Percentiles rank a stretch among this genome's conserved stretches.
These are phyloP conservation scores for Otis tarda DNA, from an alignment of 2,113 vertebrate species.

Conservation along the genomic window DNA sequence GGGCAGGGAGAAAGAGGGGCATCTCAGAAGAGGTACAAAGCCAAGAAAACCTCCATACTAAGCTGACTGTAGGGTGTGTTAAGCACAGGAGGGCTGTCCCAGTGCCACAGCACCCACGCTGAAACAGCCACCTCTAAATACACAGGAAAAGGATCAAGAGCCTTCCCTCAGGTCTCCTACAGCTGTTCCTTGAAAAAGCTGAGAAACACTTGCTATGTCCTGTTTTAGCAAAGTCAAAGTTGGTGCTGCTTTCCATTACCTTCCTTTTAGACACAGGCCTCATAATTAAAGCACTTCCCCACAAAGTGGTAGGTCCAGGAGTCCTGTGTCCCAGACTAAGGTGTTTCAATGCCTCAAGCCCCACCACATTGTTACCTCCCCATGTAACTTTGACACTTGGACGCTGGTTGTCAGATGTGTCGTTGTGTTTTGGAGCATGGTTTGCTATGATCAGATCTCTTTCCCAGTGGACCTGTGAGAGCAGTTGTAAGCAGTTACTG, in stretches of 20 bases:
- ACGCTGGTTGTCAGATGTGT: background rate
- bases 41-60: background rate
- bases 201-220: background rate
- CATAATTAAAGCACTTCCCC: background rate
- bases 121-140: background rate
- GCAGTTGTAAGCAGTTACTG: background rate
- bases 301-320: background rate
- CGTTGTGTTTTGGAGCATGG: background rate
- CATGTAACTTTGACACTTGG: fast-evolving
- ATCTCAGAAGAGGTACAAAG: background rate
- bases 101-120: background rate
- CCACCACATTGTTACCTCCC: fast-evolving
- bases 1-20: background rate
- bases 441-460: background rate
- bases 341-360: background rate
- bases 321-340: background rate
- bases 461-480: background rate
- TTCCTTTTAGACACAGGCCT: background rate
- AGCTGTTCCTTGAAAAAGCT: background rate
- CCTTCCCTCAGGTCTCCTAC: background rate
- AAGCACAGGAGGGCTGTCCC: background rate
- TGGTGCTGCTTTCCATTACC: background rate
- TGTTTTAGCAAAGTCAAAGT: background rate
- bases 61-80: background rate
- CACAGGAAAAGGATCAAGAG: background rate